phyloP scores from a whole-genome alignment of 2,797 vertebrate species.

The Scolopax bukidnonensis region DNA sequence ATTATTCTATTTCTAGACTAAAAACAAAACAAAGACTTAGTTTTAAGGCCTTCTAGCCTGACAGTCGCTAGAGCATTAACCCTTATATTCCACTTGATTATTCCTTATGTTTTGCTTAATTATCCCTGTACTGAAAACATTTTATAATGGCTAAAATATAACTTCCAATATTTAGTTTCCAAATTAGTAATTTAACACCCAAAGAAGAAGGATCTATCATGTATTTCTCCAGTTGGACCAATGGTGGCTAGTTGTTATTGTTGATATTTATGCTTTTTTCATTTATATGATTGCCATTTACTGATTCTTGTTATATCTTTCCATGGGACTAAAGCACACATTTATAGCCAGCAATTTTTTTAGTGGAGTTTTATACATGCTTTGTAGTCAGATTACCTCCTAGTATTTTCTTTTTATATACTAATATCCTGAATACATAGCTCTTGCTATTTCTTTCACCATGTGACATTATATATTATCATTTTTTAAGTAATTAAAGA shows the following conservation, averaged over 20 bases:
- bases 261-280: neutral
- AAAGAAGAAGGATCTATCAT: neutral
- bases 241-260: neutral
- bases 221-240: neutral
- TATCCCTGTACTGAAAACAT: neutral
- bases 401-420: neutral
- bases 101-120: neutral
- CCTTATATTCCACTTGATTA: neutral
- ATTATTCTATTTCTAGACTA: neutral
- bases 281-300: neutral
- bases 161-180: neutral
- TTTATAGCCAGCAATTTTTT: neutral
- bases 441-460: neutral
- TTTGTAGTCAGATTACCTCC: neutral
- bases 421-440: neutral
- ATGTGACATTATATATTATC: neutral
- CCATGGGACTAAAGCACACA: neutral
- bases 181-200: neutral
- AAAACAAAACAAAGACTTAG: neutral
- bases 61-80: neutral
- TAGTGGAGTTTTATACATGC: neutral
- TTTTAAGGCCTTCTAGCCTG: neutral
- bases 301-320: neutral
- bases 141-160: neutral
- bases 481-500: neutral